Percentiles rank a stretch among this genome's conserved stretches.
Conservation (phyloP, 2,888 invertebrate species). For the Athrips mouffetella region DNA sequence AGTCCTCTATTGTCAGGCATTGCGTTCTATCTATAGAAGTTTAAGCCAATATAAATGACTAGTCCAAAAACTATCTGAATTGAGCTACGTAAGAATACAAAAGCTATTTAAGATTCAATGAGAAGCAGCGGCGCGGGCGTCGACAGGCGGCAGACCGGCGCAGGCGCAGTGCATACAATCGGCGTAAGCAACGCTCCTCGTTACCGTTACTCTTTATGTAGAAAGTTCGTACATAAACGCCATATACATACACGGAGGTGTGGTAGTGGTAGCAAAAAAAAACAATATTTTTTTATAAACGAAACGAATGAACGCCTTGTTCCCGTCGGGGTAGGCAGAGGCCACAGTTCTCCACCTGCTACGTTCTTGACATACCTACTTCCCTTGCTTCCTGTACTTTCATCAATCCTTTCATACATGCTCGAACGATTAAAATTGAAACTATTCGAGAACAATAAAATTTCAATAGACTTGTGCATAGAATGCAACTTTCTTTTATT, state of each 20-base stretch:
- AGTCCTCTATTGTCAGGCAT: no score
- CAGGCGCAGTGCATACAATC: slow-evolving; percentile 14
- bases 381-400: no score
- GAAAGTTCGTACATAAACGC: slow-evolving; percentile 36
- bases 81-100: background rate
- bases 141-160: background rate
- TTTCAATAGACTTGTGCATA: no score
- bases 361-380: no score
- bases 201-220: slow-evolving; percentile 65
- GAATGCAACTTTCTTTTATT: no score
- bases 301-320: background rate
- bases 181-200: slow-evolving; percentile 36
- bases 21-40: no score
- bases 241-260: slow-evolving; percentile 40
- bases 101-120: slow-evolving; percentile 8
- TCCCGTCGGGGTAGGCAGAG: no score
- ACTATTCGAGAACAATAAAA: no score
- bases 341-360: no score
- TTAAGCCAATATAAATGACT: no score
- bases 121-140: slow-evolving; percentile 23
- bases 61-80: background rate
- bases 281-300: background rate
- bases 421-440: no score
- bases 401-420: no score
- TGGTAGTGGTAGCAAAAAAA: slow-evolving; percentile 29